Evolutionary conservation across 1,140 invertebrate genomes (phyloP).

Genomic region (Adoxophyes honmai): DNA sequence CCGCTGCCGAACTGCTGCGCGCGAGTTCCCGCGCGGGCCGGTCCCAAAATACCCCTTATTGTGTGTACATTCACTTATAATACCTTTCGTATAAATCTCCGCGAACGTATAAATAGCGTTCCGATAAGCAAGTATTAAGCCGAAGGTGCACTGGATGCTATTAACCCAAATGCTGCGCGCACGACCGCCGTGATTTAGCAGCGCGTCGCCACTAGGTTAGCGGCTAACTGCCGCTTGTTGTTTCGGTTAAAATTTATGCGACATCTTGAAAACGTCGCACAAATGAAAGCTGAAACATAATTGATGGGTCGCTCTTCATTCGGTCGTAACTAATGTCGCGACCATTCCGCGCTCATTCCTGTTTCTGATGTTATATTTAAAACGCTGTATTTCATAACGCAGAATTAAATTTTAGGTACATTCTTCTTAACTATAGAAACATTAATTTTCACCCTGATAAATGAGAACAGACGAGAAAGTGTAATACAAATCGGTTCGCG

Average conservation of each 20-base stretch:
- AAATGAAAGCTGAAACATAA: slow-evolving; percentile 4
- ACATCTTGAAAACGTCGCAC: slow-evolving; percentile 5
- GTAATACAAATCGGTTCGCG: too few species aligned
- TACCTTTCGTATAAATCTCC: slow-evolving; percentile 62
- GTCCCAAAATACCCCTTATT: slow-evolving; percentile 65
- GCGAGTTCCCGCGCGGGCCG: slow-evolving; percentile 33
- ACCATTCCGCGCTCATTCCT: background rate
- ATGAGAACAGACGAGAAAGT: too few species aligned
- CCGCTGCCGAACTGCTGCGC: slow-evolving; percentile 44
- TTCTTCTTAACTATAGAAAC: too few species aligned
- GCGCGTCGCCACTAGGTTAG: slow-evolving; percentile 1
- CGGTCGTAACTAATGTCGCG: slow-evolving; percentile 6
- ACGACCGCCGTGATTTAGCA: slow-evolving; percentile 19
- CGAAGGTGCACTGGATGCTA: slow-evolving; percentile 39
- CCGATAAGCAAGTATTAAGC: slow-evolving; percentile 44
- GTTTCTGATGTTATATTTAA: too few species aligned
- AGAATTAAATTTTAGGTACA: too few species aligned
- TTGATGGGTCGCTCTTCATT: slow-evolving; percentile 25
- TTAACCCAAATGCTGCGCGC: slow-evolving; percentile 52
- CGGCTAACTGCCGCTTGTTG: slow-evolving; percentile 8
- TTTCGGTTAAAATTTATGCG: slow-evolving; percentile 15
- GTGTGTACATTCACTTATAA: slow-evolving; percentile 69
- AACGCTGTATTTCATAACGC: too few species aligned
- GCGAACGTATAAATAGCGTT: slow-evolving; percentile 55
- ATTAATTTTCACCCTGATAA: too few species aligned